phyloP scores from a whole-genome alignment of 2,888 invertebrate genomes.

The Leptogaster cylindrica region DNA sequence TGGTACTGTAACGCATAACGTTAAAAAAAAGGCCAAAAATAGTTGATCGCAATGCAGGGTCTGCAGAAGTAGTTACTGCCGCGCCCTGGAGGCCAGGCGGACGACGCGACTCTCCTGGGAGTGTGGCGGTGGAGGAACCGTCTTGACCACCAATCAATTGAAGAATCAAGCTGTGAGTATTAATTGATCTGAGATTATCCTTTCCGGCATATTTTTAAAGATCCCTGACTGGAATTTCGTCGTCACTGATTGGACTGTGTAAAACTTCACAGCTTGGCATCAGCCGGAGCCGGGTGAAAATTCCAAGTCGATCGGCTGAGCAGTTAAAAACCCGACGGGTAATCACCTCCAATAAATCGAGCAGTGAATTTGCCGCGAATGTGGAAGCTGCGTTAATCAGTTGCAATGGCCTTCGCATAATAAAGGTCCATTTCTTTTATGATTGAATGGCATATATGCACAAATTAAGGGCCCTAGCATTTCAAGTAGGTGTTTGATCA shows the following conservation, averaged over 20 bases:
- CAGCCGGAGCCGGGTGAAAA: conserved; percentile 4
- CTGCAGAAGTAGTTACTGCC: background rate
- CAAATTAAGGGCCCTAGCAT: background rate
- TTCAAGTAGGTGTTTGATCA: conserved; percentile 34
- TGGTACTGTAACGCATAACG: conserved; percentile 25
- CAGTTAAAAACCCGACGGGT: conserved; percentile 38
- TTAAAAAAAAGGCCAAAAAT: background rate
- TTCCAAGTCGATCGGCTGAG: background rate
- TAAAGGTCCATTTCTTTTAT: background rate
- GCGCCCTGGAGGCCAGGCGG: background rate
- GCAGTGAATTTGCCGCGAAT: background rate
- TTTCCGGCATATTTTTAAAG: conserved; percentile 33
- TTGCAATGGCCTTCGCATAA: background rate
- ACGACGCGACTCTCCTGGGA: conserved; percentile 1
- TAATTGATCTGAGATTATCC: conserved; percentile 33
- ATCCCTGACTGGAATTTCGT: conserved; percentile 17
- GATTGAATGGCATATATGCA: conserved; percentile 8
- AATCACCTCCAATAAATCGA: conserved; percentile 36
- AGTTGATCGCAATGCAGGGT: background rate
- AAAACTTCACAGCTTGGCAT: conserved; percentile 40
- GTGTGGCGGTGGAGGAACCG: background rate
- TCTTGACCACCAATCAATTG: conserved; percentile 24
- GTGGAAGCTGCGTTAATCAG: conserved; percentile 22
- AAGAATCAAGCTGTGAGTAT: conserved; percentile 41
- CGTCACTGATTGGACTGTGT: conserved; percentile 25